These are phyloP conservation scores for Trypoxylus dichotomus DNA, from an alignment of 1,140 invertebrate species.

Conservation along the genomic window DNA sequence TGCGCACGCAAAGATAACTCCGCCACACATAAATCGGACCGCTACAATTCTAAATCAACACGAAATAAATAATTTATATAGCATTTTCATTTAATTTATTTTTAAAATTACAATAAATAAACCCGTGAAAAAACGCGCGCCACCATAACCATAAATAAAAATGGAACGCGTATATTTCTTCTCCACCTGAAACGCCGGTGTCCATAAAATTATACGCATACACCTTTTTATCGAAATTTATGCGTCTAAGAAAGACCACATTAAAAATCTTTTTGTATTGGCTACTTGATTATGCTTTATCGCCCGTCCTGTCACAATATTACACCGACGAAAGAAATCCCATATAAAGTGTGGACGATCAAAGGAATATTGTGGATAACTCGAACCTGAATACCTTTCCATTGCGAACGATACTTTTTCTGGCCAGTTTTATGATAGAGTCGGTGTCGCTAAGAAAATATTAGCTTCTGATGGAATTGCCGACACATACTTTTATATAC, in stretches of 20 bases:
- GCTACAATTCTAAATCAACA: constrained; percentile 18
- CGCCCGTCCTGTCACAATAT: constrained; percentile 45
- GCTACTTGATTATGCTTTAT: constrained; percentile 49
- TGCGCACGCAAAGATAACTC: constrained; percentile 17
- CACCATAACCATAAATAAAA: constrained; percentile 26
- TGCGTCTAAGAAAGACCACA: constrained; percentile 38
- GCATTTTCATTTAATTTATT: constrained; percentile 22
- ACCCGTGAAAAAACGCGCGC: constrained; percentile 13
- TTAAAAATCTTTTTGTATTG: constrained; percentile 44
- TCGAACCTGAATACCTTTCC: background rate
- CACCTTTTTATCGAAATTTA: constrained; percentile 43
- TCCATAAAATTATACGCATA: constrained; percentile 35
- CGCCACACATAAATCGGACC: constrained; percentile 17
- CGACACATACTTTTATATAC: constrained; percentile 28
- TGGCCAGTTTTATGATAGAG: constrained; percentile 29
- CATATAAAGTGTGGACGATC: constrained; percentile 33
- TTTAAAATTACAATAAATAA: constrained; percentile 24
- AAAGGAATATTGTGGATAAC: constrained; percentile 28
- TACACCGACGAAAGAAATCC: constrained; percentile 42
- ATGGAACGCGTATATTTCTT: constrained; percentile 27
- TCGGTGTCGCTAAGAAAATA: constrained; percentile 34
- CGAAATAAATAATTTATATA: constrained; percentile 24
- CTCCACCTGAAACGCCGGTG: constrained; percentile 19
- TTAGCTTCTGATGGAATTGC: constrained; percentile 38
- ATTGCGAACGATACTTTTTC: constrained; percentile 4